These are phyloP conservation scores for Drosophila ficusphila DNA, from an alignment of 1,140 invertebrate species.

Conservation along the genomic window DNA sequence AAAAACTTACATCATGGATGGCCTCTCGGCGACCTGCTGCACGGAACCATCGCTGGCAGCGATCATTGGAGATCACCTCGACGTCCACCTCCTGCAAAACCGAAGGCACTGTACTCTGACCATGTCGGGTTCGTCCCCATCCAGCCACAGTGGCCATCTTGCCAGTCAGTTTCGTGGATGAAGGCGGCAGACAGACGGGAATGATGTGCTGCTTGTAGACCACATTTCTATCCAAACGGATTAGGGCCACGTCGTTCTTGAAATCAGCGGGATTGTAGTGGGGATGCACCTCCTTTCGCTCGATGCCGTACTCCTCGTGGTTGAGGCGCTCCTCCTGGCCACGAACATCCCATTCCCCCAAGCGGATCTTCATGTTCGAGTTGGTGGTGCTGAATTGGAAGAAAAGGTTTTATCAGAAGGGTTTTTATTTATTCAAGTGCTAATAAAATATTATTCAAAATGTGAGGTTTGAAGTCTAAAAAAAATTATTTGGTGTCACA, in stretches of 20 bases:
- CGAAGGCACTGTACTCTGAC: slow-evolving; percentile 91
- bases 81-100: slow-evolving; percentile 91
- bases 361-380: slow-evolving; percentile 92
- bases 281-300: slow-evolving; percentile 95
- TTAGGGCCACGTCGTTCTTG: slow-evolving; percentile 94
- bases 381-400: slow-evolving; percentile 87
- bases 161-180: slow-evolving; percentile 91
- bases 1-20: slow-evolving; percentile 94
- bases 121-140: slow-evolving; percentile 94
- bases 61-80: slow-evolving; percentile 95
- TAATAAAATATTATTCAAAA: no score
- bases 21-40: slow-evolving; percentile 94
- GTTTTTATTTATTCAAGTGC: no score
- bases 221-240: slow-evolving; percentile 91
- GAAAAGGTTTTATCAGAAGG: fast-evolving
- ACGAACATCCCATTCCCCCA: slow-evolving; percentile 96
- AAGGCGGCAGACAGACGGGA: slow-evolving; percentile 92
- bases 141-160: slow-evolving; percentile 94
- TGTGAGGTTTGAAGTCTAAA: no score
- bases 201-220: slow-evolving; percentile 95
- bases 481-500: no score
- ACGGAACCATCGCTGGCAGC: slow-evolving; percentile 96
- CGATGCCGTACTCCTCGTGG: slow-evolving; percentile 95
- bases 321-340: slow-evolving; percentile 91
- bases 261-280: slow-evolving; percentile 95